These are phyloP conservation scores for Hydrotaea diabolus DNA, from an alignment of 2,888 invertebrate species.

Conservation along the genomic window DNA sequence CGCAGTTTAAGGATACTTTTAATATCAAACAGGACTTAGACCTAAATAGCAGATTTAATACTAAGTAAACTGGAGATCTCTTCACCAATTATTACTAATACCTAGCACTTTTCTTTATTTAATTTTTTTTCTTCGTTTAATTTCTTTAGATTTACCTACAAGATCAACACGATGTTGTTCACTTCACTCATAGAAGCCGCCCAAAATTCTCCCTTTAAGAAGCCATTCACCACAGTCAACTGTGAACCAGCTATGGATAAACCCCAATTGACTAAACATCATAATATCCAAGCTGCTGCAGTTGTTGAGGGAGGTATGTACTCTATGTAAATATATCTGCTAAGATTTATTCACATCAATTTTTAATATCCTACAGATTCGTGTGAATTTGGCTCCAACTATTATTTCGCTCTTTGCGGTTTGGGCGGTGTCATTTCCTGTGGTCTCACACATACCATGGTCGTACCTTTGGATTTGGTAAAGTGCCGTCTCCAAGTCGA, in stretches of 20 bases:
- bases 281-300: slow-evolving; percentile 78
- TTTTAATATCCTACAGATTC: slow-evolving; percentile 81
- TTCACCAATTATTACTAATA: too few relatives aligned
- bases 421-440: slow-evolving; percentile 89
- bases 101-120: too few relatives aligned
- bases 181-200: slow-evolving; percentile 84
- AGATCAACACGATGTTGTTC: slow-evolving; percentile 81
- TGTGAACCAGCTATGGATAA: slow-evolving; percentile 77
- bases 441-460: slow-evolving; percentile 82
- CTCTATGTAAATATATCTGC: not conserved
- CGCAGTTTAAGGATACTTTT: too few relatives aligned
- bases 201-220: slow-evolving; percentile 85
- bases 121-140: too few relatives aligned
- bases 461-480: slow-evolving; percentile 97
- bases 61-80: too few relatives aligned
- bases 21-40: too few relatives aligned
- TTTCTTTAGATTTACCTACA: not conserved
- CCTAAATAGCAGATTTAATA: too few relatives aligned
- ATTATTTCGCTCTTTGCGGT: slow-evolving; percentile 96
- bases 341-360: not conserved
- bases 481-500: slow-evolving; percentile 97
- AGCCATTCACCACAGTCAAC: slow-evolving; percentile 83
- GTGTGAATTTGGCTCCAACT: slow-evolving; percentile 94
- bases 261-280: slow-evolving; percentile 72
- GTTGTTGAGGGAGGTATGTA: slow-evolving; percentile 75